These are phyloP conservation scores for Eubasilissa regina DNA, from an alignment of 1,140 invertebrate species.

Conservation along the genomic window DNA sequence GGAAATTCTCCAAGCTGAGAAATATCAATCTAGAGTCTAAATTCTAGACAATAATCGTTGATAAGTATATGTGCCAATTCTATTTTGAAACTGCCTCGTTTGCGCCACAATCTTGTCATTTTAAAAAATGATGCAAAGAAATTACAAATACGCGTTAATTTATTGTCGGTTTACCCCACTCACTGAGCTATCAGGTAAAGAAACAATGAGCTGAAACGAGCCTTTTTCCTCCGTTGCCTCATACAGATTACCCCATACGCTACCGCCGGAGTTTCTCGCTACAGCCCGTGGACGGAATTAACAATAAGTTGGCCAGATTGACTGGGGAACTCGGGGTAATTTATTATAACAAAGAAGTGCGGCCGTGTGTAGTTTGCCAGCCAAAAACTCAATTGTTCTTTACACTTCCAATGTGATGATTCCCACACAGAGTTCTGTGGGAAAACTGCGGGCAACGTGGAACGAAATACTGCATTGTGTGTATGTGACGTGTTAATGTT, in stretches of 20 bases:
- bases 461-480: constrained; percentile 40
- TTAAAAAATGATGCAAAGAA: background rate
- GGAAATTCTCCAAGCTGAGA: too few species aligned
- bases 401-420: constrained; percentile 35
- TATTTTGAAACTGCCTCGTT: background rate
- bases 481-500: constrained; percentile 13
- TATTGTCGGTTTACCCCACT: background rate
- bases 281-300: constrained; percentile 14
- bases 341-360: constrained; percentile 40
- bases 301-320: constrained; percentile 14
- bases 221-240: constrained; percentile 1
- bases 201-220: constrained; percentile 28
- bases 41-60: too few species aligned
- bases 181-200: constrained; percentile 4
- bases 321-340: constrained; percentile 3
- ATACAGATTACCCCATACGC: constrained; percentile 21
- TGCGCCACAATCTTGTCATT: constrained; percentile 4
- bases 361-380: constrained; percentile 40
- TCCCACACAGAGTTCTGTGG: constrained; percentile 53
- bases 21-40: too few species aligned
- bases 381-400: constrained; percentile 55
- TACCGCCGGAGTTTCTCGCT: background rate
- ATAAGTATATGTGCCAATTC: too few species aligned
- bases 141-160: constrained; percentile 6
- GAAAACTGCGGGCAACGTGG: constrained; percentile 40